Conservation (phyloP, 1,140 invertebrate species). For the Drosophila ananassae region DNA sequence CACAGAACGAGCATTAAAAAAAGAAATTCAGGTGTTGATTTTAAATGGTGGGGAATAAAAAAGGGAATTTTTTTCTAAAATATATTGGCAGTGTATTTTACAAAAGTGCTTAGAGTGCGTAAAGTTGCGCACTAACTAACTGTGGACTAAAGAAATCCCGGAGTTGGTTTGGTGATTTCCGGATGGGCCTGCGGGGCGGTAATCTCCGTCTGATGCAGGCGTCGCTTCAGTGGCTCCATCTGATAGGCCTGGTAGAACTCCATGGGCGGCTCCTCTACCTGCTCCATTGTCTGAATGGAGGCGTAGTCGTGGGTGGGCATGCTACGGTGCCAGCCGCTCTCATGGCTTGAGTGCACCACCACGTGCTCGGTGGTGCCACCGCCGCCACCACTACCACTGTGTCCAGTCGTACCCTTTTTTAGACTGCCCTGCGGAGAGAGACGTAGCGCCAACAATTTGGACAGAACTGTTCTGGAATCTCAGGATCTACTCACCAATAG, state of each 20-base stretch:
- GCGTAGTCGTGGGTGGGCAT: slow-evolving; percentile 65
- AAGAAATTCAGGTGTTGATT: neutral
- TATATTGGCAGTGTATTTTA: slow-evolving; percentile 4
- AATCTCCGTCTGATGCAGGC: slow-evolving; percentile 28
- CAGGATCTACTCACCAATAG: slow-evolving; percentile 84
- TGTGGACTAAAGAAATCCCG: slow-evolving; percentile 59
- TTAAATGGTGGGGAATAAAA: neutral
- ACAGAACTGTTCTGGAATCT: slow-evolving; percentile 18
- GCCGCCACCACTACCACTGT: slow-evolving; percentile 82
- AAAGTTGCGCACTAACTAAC: slow-evolving; percentile 7
- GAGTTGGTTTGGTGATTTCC: slow-evolving; percentile 12
- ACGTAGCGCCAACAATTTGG: slow-evolving; percentile 62
- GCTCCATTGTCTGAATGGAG: slow-evolving; percentile 36
- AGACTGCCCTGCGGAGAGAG: slow-evolving; percentile 85
- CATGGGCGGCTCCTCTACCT: slow-evolving; percentile 27
- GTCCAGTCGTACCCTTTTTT: slow-evolving; percentile 86
- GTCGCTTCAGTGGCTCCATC: slow-evolving; percentile 38
- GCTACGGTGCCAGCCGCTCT: slow-evolving; percentile 78
- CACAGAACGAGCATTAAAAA: slow-evolving; percentile 54
- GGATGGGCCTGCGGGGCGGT: slow-evolving; percentile 3
- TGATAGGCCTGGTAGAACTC: slow-evolving; percentile 60
- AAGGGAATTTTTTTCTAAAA: neutral
- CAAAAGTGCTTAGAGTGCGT: neutral
- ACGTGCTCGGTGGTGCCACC: slow-evolving; percentile 84
- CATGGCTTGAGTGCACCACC: slow-evolving; percentile 85